Conservation (phyloP, 2,113 vertebrate genomes). For the Coturnix japonica region DNA sequence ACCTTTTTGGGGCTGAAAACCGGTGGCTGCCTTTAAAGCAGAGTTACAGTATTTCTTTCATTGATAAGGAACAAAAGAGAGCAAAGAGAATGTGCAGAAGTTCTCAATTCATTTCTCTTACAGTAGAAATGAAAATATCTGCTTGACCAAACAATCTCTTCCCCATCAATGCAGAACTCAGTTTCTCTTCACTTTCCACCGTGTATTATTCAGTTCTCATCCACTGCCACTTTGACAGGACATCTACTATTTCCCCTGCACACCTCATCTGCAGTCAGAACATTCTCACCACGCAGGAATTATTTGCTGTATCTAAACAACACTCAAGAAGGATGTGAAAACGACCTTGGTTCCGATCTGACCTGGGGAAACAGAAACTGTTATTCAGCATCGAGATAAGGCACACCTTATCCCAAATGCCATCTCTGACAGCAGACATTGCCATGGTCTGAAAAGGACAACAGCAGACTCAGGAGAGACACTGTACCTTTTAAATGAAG, state of each 20-base stretch:
- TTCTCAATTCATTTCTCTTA: background rate
- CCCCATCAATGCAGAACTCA: background rate
- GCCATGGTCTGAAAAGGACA: accelerated
- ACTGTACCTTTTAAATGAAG: background rate
- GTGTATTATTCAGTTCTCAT: conserved; percentile 4
- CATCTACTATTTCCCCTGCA: background rate
- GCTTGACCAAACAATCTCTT: background rate
- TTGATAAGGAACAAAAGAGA: background rate
- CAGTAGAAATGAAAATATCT: background rate
- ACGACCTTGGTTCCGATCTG: background rate
- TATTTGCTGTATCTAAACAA: background rate
- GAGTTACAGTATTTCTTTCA: background rate
- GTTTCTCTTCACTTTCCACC: background rate
- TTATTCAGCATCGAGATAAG: background rate
- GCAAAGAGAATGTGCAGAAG: background rate
- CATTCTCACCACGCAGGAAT: background rate
- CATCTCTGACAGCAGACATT: background rate
- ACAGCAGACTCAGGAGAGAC: background rate
- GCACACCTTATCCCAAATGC: background rate
- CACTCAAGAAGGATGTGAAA: background rate
- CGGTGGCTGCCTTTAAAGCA: background rate
- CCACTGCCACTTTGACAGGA: background rate
- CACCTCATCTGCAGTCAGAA: background rate
- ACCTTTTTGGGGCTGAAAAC: background rate
- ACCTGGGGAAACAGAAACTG: background rate